A percentile compares a stretch with the other conserved stretches of the same genome.
phyloP scores from a whole-genome alignment of 2,888 invertebrate genomes.

The Tribolium freemani region DNA sequence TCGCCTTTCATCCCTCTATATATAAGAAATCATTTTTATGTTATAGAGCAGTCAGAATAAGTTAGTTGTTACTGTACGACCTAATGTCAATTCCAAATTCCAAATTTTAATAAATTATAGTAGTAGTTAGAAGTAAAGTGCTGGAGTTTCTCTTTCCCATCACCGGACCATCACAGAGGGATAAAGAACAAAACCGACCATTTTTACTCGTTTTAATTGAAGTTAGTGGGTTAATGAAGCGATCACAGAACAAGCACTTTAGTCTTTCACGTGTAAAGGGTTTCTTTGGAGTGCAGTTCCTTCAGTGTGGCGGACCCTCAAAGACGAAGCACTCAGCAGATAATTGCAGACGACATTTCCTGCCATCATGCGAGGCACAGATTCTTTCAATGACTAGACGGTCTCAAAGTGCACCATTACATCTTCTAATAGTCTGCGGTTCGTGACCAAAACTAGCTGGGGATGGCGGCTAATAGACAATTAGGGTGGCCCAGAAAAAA shows the following conservation, averaged over 20 bases:
- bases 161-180: no score
- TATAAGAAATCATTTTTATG: no score
- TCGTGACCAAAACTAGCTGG: constrained; percentile 59
- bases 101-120: no score
- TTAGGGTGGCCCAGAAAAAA: constrained; percentile 37
- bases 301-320: constrained; percentile 46
- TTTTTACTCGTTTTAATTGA: constrained; percentile 25
- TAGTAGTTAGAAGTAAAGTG: no score
- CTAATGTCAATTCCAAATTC: no score
- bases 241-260: constrained; percentile 32
- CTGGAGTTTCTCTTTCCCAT: no score
- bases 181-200: background rate
- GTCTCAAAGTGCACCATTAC: constrained; percentile 59
- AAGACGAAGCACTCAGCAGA: constrained; percentile 55
- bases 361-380: constrained; percentile 57
- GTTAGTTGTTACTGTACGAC: no score
- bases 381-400: constrained; percentile 59
- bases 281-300: constrained; percentile 31
- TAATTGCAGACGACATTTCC: constrained; percentile 59
- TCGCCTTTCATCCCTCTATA: no score
- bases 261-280: constrained; percentile 30
- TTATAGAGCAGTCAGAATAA: no score
- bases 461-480: constrained; percentile 58
- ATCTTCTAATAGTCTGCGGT: constrained; percentile 58
- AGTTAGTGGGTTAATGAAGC: constrained; percentile 34